These are phyloP conservation scores for Philereme vetulata DNA, from an alignment of 2,888 invertebrate species.

Conservation along the genomic window DNA sequence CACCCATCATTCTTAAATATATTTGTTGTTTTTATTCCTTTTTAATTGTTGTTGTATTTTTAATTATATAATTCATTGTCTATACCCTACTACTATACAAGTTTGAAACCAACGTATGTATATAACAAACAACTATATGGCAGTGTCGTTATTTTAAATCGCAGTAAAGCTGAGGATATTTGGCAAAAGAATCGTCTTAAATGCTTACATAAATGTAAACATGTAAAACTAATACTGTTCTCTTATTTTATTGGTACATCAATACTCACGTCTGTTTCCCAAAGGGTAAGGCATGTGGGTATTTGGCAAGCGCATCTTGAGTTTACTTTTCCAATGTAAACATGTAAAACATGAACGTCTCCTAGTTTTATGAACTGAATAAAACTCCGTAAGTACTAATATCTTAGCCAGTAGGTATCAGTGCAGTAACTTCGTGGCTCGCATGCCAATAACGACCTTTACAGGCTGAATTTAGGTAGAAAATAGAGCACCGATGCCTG, in stretches of 20 bases:
- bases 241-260: background rate
- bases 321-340: background rate
- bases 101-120: too few species aligned
- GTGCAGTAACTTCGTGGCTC: conserved; percentile 22
- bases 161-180: background rate
- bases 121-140: too few species aligned
- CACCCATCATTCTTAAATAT: too few species aligned
- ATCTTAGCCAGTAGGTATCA: conserved; percentile 16
- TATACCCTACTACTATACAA: too few species aligned
- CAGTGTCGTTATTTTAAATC: too few species aligned
- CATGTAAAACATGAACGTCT: background rate
- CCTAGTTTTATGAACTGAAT: conserved; percentile 14
- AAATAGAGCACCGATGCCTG: background rate
- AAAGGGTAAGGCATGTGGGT: background rate
- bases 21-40: too few species aligned
- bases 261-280: background rate
- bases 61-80: too few species aligned
- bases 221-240: background rate
- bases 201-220: background rate
- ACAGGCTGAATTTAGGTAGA: conserved; percentile 1
- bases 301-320: background rate
- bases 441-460: conserved; percentile 26
- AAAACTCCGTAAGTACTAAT: conserved; percentile 13
- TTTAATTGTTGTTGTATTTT: too few species aligned
- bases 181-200: background rate